Evolutionary conservation across 2,113 vertebrate species (phyloP).

Genomic region (Campylomormyrus tamandua): DNA sequence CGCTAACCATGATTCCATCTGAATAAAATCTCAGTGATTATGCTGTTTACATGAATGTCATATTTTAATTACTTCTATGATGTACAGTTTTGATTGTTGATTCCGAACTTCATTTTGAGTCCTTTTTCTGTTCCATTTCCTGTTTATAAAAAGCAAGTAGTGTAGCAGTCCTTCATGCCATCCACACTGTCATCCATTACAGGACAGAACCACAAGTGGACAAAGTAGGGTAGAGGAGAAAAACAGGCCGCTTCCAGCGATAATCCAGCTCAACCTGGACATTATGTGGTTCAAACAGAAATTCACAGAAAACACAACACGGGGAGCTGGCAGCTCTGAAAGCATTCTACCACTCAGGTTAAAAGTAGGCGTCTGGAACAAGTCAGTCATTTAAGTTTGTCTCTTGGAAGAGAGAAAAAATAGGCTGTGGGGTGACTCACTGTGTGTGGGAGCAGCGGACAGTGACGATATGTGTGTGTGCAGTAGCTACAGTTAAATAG

Average conservation of each 20-base stretch:
- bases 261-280: background rate
- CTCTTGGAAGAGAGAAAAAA: background rate
- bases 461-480: conserved; percentile 3
- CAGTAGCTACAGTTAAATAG: conserved; percentile 9
- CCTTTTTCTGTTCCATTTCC: background rate
- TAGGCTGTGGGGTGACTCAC: conserved; percentile 6
- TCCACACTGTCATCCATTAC: background rate
- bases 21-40: background rate
- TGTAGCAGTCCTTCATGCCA: background rate
- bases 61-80: background rate
- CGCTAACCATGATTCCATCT: background rate
- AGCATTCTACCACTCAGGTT: conserved; percentile 6
- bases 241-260: background rate
- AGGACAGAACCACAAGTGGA: background rate
- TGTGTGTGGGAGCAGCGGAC: background rate
- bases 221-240: too few relatives aligned
- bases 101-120: background rate
- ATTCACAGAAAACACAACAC: background rate
- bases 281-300: background rate
- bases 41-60: background rate
- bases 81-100: background rate
- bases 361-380: conserved; percentile 18
- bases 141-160: background rate
- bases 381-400: conserved; percentile 13
- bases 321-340: background rate